phyloP scores from a whole-genome alignment of 1,140 invertebrate genomes.

The Microplitis mediator region DNA sequence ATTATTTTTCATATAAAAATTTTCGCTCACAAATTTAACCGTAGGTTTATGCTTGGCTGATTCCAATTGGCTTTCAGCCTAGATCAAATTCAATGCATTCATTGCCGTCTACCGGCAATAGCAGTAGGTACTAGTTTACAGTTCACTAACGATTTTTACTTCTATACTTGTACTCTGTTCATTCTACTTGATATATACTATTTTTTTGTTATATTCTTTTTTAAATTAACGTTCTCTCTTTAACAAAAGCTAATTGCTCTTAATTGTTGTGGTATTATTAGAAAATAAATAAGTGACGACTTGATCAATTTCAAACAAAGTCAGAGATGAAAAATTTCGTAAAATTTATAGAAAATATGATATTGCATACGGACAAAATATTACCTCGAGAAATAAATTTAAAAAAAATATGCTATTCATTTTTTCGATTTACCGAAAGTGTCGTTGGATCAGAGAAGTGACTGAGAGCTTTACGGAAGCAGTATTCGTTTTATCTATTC shows the following conservation, averaged over 20 bases:
- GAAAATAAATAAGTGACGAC: too few relatives aligned
- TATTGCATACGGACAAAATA: too few relatives aligned
- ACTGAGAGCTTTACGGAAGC: slow-evolving; percentile 15
- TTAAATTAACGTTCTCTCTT: too few relatives aligned
- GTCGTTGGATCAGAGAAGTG: slow-evolving; percentile 3
- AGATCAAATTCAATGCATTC: slow-evolving; percentile 18
- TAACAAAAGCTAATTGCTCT: too few relatives aligned
- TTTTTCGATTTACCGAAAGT: slow-evolving; percentile 23
- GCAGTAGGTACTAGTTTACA: slow-evolving; percentile 9
- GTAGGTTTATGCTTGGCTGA: slow-evolving; percentile 3
- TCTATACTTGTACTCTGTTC: neutral
- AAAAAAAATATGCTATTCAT: slow-evolving; percentile 7
- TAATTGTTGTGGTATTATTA: too few relatives aligned
- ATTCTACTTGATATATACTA: too few relatives aligned
- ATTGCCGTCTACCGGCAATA: slow-evolving; percentile 12
- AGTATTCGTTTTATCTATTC: slow-evolving; percentile 1
- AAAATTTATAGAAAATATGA: neutral
- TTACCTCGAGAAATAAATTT: neutral
- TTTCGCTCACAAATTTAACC: slow-evolving; percentile 4
- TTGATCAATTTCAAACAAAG: too few relatives aligned
- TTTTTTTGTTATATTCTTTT: neutral
- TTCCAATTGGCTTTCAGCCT: slow-evolving; percentile 26
- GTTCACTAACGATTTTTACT: slow-evolving; percentile 23
- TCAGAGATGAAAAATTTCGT: too few relatives aligned
- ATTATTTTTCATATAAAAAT: neutral